These are phyloP conservation scores for Eilema depressum DNA, from an alignment of 2,888 invertebrate species.

Conservation along the genomic window DNA sequence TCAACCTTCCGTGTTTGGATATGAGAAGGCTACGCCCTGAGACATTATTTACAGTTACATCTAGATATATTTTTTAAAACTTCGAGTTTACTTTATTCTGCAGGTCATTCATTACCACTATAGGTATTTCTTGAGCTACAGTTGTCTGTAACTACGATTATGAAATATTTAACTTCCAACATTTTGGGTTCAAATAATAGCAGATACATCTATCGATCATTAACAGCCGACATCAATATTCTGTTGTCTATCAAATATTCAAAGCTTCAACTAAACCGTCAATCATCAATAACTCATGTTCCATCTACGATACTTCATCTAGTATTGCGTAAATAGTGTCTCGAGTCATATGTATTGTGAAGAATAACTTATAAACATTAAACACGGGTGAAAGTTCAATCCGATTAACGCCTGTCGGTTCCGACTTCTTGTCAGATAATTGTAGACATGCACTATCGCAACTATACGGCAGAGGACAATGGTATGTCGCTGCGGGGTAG, in stretches of 20 bases:
- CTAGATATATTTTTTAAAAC: not conserved
- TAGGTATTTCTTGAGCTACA: not conserved
- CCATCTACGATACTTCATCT: conserved; percentile 35
- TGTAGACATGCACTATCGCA: conserved; percentile 55
- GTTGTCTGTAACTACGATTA: not conserved
- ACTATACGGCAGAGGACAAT: conserved; percentile 55
- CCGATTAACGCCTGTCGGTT: conserved; percentile 61
- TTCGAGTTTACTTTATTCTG: not conserved
- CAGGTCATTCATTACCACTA: not conserved
- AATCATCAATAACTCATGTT: conserved; percentile 30
- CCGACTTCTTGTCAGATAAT: conserved; percentile 60
- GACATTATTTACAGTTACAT: not conserved
- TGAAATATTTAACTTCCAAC: not conserved
- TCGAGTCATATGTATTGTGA: conserved; percentile 41
- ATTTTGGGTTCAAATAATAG: not conserved
- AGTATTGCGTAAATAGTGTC: conserved; percentile 43
- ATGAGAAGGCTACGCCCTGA: conserved; percentile 1
- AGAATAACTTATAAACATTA: conserved; percentile 51
- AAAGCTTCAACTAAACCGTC: conserved; percentile 29
- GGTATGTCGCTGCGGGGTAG: conserved; percentile 52
- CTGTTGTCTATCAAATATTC: conserved; percentile 29
- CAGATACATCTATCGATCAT: not conserved
- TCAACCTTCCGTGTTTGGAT: conserved; percentile 32
- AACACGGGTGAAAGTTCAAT: conserved; percentile 59
- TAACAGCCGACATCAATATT: conserved; percentile 17